Conservation (phyloP, 1,140 invertebrate species). For the Macrobrachium nipponense region DNA sequence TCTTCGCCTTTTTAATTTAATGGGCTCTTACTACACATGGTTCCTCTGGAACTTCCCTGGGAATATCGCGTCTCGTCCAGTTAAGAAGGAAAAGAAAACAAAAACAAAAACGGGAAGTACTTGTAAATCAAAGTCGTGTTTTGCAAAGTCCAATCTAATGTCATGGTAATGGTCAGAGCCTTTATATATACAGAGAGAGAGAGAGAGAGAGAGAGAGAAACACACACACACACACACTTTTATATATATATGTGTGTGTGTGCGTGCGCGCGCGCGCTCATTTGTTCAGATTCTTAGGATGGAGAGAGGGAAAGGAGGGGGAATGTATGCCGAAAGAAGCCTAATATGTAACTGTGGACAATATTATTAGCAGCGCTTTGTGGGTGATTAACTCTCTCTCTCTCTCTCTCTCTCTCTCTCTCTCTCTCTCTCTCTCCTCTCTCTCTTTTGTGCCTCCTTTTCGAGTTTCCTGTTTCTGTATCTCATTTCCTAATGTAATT, state of each 20-base stretch:
- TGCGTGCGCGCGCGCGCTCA: no score
- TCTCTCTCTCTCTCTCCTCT: slow-evolving; percentile 16
- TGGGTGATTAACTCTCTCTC: background rate
- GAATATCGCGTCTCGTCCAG: no score
- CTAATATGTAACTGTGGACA: background rate
- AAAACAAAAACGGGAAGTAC: background rate
- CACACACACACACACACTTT: background rate
- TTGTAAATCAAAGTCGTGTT: background rate
- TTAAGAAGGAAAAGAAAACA: no score
- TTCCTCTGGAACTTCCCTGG: no score
- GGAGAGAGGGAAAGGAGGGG: background rate
- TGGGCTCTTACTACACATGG: no score
- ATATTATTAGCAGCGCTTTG: background rate
- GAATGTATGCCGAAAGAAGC: background rate
- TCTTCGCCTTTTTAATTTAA: no score
- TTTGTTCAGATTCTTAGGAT: no score
- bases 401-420: slow-evolving; percentile 23
- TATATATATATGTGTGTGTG: background rate
- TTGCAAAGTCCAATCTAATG: background rate
- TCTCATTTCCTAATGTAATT: background rate
- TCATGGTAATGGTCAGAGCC: background rate
- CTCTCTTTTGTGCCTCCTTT: background rate
- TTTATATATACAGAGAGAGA: background rate
- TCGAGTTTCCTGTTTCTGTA: background rate
- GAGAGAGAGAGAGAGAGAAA: background rate